Percentiles rank a stretch among this genome's conserved stretches.
These are phyloP conservation scores for Thaumatotibia leucotreta DNA, from an alignment of 1,140 invertebrate genomes.

Conservation along the genomic window DNA sequence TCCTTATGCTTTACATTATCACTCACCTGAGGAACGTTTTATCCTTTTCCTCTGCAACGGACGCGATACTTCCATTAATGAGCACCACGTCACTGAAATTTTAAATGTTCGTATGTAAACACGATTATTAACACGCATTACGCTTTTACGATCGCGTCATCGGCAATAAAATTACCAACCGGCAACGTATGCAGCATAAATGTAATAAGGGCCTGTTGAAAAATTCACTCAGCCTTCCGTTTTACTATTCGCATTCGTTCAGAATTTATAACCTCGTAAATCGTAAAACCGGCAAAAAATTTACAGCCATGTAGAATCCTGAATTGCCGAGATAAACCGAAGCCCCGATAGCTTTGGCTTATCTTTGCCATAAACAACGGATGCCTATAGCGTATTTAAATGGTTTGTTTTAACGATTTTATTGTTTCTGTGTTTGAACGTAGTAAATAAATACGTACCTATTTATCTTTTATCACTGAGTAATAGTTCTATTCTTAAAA, in stretches of 20 bases:
- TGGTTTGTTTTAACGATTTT: conserved; percentile 6
- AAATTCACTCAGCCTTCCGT: conserved; percentile 57
- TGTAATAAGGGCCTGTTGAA: conserved; percentile 46
- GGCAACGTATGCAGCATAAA: not conserved
- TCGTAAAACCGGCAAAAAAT: conserved; percentile 59
- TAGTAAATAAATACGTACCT: not conserved
- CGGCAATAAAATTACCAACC: conserved; percentile 19
- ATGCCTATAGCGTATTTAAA: conserved; percentile 15
- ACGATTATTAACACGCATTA: conserved; percentile 18
- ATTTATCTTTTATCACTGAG: not conserved
- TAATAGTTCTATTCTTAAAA: not conserved
- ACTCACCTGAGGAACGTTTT: conserved; percentile 59
- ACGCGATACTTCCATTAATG: conserved; percentile 40
- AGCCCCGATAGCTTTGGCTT: conserved; percentile 33
- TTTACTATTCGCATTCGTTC: conserved; percentile 59
- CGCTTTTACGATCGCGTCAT: conserved; percentile 14
- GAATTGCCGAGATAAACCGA: conserved; percentile 43
- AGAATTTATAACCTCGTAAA: conserved; percentile 63
- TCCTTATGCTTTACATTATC: conserved; percentile 27
- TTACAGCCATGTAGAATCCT: conserved; percentile 48
- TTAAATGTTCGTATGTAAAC: conserved; percentile 10
- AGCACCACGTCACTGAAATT: conserved; percentile 56
- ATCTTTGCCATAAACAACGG: conserved; percentile 36
- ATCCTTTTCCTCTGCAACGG: conserved; percentile 50
- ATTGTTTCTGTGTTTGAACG: not conserved